These are phyloP conservation scores for Acrocyrtus sp. DNA, from an alignment of 2,888 invertebrate species.

Conservation along the genomic window DNA sequence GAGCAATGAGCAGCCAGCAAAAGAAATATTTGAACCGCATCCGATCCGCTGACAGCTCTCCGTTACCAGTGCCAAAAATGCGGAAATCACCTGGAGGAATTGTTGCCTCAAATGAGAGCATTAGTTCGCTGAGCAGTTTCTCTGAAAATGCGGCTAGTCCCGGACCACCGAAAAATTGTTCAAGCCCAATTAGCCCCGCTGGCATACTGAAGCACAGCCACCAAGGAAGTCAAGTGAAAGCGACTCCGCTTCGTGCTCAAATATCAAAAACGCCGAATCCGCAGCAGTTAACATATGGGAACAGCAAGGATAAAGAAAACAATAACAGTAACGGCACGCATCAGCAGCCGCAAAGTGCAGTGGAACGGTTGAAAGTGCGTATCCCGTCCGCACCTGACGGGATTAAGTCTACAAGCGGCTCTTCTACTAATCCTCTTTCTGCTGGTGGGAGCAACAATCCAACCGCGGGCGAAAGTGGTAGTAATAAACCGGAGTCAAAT, in stretches of 20 bases:
- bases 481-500: slow-evolving; percentile 18
- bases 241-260: slow-evolving; percentile 25
- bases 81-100: slow-evolving; percentile 44
- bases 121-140: slow-evolving; percentile 61
- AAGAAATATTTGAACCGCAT: slow-evolving; percentile 56
- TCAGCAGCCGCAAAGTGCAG: slow-evolving; percentile 51
- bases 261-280: slow-evolving; percentile 46
- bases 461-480: slow-evolving; percentile 3
- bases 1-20: slow-evolving; percentile 9
- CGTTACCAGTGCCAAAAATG: slow-evolving; percentile 57
- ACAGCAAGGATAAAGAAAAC: slow-evolving; percentile 41
- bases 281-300: slow-evolving; percentile 42
- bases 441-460: neutral
- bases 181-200: slow-evolving; percentile 35
- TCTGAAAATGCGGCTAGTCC: slow-evolving; percentile 60
- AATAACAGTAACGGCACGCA: slow-evolving; percentile 22
- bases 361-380: slow-evolving; percentile 59
- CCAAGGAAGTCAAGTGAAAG: neutral
- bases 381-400: slow-evolving; percentile 51
- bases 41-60: slow-evolving; percentile 62
- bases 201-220: neutral
- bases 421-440: slow-evolving; percentile 13
- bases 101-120: slow-evolving; percentile 59
- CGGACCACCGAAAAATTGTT: slow-evolving; percentile 48
- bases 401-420: slow-evolving; percentile 10